Base-by-base conservation (phyloP, 2,797 vertebrate genomes). In the Varecia variegata region DNA sequence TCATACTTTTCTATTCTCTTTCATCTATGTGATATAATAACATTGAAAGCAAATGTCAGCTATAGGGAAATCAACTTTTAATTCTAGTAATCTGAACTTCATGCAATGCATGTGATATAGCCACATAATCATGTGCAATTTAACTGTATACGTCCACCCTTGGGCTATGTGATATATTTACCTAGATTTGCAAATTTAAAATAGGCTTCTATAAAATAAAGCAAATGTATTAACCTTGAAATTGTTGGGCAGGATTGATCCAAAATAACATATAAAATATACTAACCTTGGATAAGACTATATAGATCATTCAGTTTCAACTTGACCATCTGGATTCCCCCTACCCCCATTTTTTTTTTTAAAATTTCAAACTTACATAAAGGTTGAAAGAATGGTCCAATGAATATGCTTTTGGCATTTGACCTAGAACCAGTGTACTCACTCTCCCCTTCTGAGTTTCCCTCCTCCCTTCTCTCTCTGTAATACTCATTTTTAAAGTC, bases 81-180 rank as follows among this genome's bases (percentile, higher is more conserved):
- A 45, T 62, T 85, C 71, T 4, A 81, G 68, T 65, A 38, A 92
- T 32, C 27, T 35, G n/a, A 80, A 45, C 62, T 71, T 30, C 32
- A 4, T 4, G 6, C 2, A 32, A 23, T 23, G 18, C 21, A 21
- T 7, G 5, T 6, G 45, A 50, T 8, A 52, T 0, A 82, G 27
- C 27, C 20, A 67, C 67, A 62, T 30, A 77, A 30, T 67, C 20
- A 54, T 1, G 6, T 21, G 3, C 58, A 30, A 70, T 32, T 85
- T 38, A 11, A 74, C 85, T 40, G 15, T 17, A 7, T 14, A 25
- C 11, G 4, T 23, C n/a, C 15, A 32, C 2, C 21, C 30, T 62
- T 20, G 54, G 47, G 25, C 6, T 71, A 30, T 25, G 12, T 21
- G 43, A 58, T 62, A 35, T n/a, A 47, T 32, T n/a, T 52, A 56